Conservation (phyloP, 37 sponge, comb jelly and placozoan genomes). For the Agelas oroides region DNA sequence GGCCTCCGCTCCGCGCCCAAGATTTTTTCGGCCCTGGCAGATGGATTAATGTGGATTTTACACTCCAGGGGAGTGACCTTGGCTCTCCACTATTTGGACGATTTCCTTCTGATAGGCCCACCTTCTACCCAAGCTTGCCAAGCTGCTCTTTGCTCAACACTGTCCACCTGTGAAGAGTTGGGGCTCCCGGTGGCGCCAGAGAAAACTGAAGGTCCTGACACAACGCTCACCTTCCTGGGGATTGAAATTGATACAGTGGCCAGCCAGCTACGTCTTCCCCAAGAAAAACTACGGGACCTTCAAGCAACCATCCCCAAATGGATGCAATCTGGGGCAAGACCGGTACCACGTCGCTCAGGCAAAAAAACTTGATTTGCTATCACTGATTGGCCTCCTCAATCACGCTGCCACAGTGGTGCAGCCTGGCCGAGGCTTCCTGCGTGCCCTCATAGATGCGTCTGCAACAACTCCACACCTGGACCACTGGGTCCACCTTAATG, state of each 20-base stretch:
- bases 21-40: background rate
- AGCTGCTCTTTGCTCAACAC: background rate
- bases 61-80: background rate
- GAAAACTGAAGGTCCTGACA: slow-evolving; percentile 9
- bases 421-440: slow-evolving; percentile 26
- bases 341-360: background rate
- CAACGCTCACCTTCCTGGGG: slow-evolving; percentile 14
- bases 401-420: slow-evolving; percentile 29
- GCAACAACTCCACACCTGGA: background rate
- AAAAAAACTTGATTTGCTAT: slow-evolving; percentile 18
- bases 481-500: slow-evolving; percentile 19
- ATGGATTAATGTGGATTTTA: slow-evolving; percentile 1
- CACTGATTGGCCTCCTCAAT: slow-evolving; percentile 23
- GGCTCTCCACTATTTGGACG: slow-evolving; percentile 21
- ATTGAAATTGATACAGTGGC: slow-evolving; percentile 16
- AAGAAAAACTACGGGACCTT: background rate
- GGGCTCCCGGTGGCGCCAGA: slow-evolving; percentile 16
- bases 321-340: background rate
- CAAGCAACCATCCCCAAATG: background rate
- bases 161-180: background rate
- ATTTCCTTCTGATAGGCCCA: slow-evolving; percentile 20
- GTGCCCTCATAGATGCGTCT: slow-evolving; percentile 3
- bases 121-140: background rate
- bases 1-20: background rate
- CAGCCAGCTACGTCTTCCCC: background rate